Base-by-base conservation (phyloP, 2,113 vertebrate genomes). In the Poeciliopsis prolifica region DNA sequence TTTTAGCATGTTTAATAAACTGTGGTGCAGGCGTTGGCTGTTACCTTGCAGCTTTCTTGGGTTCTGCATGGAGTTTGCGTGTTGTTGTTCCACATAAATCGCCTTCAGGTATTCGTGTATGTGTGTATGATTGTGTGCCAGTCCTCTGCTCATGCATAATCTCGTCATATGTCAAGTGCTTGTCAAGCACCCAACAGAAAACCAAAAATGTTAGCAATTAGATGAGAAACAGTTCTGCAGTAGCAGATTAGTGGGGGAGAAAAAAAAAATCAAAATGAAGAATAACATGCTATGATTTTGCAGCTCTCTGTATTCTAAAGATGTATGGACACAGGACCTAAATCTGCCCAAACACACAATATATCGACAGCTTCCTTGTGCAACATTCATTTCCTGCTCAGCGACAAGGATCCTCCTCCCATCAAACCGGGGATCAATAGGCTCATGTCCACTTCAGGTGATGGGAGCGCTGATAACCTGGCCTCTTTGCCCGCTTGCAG, bases 311-410 rank as follows among this genome's bases (percentile, higher is more conserved):
- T 63, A 40, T 35, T 58, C 63, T 28, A 26, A 60, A 31, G 35
- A 67, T 77, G 42, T 26, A 28, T 28, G 51, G 58, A 62, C 54
- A 24, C 69, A 62, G 42, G 37, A 68, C 54, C 24, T 60, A 64
- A 28, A 51, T 62, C 67, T n/a, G 9, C 60, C 8, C 30, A 29
- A 28, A 48, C 68, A 72, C 51, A 37, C 73, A 63, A 26, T 29
- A 37, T 51, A 67, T 35, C 54, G 70, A 58, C 62, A 33, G 51
- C 30, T 28, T 65, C 69, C 44, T 68, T 51, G 73, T 29, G 37
- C 68, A 71, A 78, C 64, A 61, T 88, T 89, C 30, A 88, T 89
- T 86, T 91, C 84, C 85, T 85, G 78, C 73, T 28, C 63, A 24
- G 70, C 12, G 78, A 44, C 73, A 67, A 63, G 42, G 74, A 44